Evolutionary conservation across 1,140 invertebrate genomes (phyloP).

Genomic region (Trichonephila clavipes): DNA sequence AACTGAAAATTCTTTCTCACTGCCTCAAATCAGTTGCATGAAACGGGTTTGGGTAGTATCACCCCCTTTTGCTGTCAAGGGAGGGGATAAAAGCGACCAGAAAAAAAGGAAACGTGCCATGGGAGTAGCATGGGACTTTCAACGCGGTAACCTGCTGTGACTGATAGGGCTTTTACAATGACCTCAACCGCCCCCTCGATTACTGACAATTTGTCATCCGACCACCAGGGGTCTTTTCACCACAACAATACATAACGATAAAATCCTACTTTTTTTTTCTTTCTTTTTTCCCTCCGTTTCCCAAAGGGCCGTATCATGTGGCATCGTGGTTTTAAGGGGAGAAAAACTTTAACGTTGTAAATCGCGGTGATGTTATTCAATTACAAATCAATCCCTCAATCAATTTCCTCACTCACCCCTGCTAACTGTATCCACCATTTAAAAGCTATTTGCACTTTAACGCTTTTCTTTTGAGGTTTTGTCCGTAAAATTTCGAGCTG

Average conservation of each 20-base stretch:
- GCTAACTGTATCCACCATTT: not conserved
- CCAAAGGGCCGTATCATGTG: not conserved
- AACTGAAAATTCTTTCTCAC: not conserved
- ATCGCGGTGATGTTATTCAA: not conserved
- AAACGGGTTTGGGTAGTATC: not conserved
- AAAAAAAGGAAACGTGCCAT: slow-evolving; percentile 9
- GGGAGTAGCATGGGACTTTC: not conserved
- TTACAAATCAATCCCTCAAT: not conserved
- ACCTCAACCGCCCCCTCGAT: slow-evolving; percentile 28
- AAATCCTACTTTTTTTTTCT: not conserved
- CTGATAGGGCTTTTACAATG: slow-evolving; percentile 36
- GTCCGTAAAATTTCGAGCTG: too few species aligned
- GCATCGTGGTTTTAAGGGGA: slow-evolving; percentile 26
- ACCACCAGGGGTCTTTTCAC: slow-evolving; percentile 49
- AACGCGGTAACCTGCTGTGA: slow-evolving; percentile 17
- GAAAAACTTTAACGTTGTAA: slow-evolving; percentile 1
- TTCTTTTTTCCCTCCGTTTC: not conserved
- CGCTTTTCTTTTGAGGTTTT: too few species aligned
- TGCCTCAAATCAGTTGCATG: not conserved
- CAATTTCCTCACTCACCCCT: not conserved
- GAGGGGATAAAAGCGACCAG: not conserved
- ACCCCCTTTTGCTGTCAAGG: not conserved
- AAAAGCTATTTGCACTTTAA: not conserved
- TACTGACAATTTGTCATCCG: slow-evolving; percentile 64
- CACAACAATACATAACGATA: not conserved